These are phyloP conservation scores for Protobothrops mucrosquamatus DNA, from an alignment of 2,113 vertebrate genomes.

Conservation along the genomic window DNA sequence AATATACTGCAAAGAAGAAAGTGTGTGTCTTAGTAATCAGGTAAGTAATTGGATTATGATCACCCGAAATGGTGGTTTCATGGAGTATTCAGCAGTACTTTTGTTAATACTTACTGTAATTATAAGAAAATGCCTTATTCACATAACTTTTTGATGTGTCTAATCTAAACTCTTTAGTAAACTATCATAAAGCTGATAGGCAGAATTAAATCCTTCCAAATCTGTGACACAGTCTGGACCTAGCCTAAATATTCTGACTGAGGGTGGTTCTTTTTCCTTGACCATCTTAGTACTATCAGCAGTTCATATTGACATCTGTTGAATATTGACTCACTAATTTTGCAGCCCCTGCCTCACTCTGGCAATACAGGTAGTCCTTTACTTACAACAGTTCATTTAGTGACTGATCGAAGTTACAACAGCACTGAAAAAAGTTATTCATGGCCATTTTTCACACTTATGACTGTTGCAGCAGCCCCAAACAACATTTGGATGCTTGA, in stretches of 20 bases:
- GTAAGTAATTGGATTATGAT: conserved; percentile 60
- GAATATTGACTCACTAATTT: too few species aligned
- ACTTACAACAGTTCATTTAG: too few species aligned
- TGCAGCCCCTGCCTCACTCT: background rate
- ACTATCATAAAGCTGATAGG: background rate
- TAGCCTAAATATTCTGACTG: background rate
- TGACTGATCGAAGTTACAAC: too few species aligned
- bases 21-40: conserved; percentile 76
- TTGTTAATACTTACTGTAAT: background rate
- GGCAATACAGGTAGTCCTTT: background rate
- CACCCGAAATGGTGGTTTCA: background rate
- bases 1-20: conserved; percentile 76
- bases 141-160: background rate
- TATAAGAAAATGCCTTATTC: background rate
- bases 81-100: background rate
- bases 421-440: too few species aligned
- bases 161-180: background rate
- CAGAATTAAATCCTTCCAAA: background rate
- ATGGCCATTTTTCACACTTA: too few species aligned
- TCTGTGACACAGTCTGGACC: background rate
- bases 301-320: background rate
- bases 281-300: background rate
- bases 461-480: too few species aligned
- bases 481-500: too few species aligned
- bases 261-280: background rate